Percentiles rank a stretch among this genome's conserved stretches.
These are phyloP conservation scores for Micoletzkya japonica DNA, from an alignment of 2,888 invertebrate species.

Conservation along the genomic window DNA sequence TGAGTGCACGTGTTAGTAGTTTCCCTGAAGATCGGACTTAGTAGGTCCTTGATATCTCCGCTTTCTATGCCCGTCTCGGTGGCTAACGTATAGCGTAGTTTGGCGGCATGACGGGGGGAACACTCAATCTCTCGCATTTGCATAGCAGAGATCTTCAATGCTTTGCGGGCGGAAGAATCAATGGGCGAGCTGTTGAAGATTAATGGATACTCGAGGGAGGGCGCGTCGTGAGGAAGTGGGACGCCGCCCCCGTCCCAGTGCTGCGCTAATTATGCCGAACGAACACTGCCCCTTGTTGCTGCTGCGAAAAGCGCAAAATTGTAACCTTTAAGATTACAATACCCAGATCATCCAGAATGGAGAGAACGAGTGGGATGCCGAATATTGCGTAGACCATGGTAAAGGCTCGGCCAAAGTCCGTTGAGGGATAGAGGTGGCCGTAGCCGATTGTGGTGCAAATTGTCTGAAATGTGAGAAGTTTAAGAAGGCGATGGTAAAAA, in stretches of 20 bases:
- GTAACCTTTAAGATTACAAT: conserved; percentile 4
- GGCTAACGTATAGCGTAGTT: too few relatives aligned
- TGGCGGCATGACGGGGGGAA: too few relatives aligned
- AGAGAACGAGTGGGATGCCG: conserved; percentile 91
- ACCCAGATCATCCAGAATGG: conserved; percentile 78
- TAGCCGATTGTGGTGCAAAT: conserved; percentile 62
- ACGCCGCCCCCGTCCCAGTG: too few relatives aligned
- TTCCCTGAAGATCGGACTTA: conserved; percentile 46
- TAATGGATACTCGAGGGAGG: too few relatives aligned
- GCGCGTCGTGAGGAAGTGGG: too few relatives aligned
- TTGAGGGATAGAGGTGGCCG: conserved; percentile 89
- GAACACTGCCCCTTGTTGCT: not conserved
- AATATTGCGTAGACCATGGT: conserved; percentile 91
- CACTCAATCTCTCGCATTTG: too few relatives aligned
- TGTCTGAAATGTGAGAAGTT: conserved; percentile 41
- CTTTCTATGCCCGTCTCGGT: too few relatives aligned
- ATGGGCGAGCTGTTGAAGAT: too few relatives aligned
- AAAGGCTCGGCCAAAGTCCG: conserved; percentile 79
- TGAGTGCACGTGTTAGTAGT: conserved; percentile 52
- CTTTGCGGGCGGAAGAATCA: too few relatives aligned
- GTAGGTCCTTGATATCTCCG: not conserved
- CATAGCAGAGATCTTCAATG: too few relatives aligned
- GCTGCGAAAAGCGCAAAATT: not conserved
- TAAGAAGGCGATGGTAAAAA: not conserved
- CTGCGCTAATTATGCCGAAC: too few relatives aligned